Conservation (phyloP, 2,113 vertebrate species). For the Ptychochromis oligacanthus region DNA sequence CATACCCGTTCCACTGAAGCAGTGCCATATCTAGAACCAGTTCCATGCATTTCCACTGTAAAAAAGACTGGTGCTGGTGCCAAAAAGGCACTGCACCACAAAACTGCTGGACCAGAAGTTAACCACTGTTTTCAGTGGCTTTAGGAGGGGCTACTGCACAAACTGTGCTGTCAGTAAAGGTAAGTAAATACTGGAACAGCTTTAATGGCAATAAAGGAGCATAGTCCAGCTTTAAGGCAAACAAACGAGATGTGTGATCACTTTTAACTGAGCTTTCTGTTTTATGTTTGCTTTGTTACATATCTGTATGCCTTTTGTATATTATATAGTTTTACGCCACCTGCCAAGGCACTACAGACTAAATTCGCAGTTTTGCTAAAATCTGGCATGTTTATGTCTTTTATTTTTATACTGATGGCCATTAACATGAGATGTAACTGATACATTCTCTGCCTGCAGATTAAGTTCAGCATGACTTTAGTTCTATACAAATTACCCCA, state of each 20-base stretch:
- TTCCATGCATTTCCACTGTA: too few species aligned
- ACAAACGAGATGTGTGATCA: too few species aligned
- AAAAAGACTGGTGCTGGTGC: too few species aligned
- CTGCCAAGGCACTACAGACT: neutral
- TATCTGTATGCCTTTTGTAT: too few species aligned
- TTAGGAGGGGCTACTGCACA: too few species aligned
- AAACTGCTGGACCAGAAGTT: neutral
- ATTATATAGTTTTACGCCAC: too few species aligned
- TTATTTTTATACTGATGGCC: neutral
- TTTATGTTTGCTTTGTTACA: neutral
- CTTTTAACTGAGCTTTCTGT: too few species aligned
- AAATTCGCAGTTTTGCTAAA: neutral
- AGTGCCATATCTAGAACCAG: too few species aligned
- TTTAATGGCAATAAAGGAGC: too few species aligned
- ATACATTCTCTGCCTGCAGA: neutral
- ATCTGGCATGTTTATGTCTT: neutral
- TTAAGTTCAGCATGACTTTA: neutral
- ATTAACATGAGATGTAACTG: neutral
- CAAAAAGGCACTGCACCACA: neutral
- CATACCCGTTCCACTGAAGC: too few species aligned
- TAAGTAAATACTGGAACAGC: neutral
- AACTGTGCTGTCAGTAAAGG: neutral
- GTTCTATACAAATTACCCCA: neutral
- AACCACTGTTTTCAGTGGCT: neutral
- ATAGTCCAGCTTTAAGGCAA: too few species aligned